Conservation (phyloP, 2,113 vertebrate genomes). For the Anhinga rufa region DNA sequence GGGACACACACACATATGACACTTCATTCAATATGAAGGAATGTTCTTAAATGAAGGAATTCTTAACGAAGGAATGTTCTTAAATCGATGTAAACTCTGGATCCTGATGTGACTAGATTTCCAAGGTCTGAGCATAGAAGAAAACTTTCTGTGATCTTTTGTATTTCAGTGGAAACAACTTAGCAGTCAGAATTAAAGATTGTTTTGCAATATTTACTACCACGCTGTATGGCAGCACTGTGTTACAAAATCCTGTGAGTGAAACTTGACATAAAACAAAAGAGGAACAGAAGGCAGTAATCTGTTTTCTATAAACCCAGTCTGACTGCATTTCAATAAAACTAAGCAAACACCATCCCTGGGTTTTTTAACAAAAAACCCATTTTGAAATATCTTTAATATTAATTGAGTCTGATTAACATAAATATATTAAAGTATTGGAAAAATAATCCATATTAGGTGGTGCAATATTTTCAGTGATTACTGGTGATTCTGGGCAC, state of each 20-base stretch:
- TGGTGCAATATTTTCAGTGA: not conserved
- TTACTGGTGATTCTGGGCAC: not conserved
- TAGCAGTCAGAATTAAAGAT: not conserved
- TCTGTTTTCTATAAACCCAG: not conserved
- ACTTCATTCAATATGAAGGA: not conserved
- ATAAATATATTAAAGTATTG: not conserved
- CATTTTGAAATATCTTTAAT: not conserved
- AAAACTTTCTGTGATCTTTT: not conserved
- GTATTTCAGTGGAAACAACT: not conserved
- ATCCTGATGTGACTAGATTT: not conserved
- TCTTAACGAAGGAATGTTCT: not conserved
- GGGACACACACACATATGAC: accelerated
- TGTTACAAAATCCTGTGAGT: not conserved
- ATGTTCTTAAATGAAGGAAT: not conserved
- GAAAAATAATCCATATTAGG: not conserved
- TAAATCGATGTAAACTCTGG: not conserved
- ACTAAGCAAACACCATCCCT: not conserved
- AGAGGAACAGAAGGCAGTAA: not conserved
- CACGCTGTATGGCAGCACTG: not conserved
- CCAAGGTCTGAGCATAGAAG: not conserved
- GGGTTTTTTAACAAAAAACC: not conserved
- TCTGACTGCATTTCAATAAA: not conserved
- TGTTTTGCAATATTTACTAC: not conserved
- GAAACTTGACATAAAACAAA: not conserved
- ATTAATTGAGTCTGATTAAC: not conserved